Base-by-base conservation (phyloP, 1,140 invertebrate genomes). In the Solenopsis fugax region DNA sequence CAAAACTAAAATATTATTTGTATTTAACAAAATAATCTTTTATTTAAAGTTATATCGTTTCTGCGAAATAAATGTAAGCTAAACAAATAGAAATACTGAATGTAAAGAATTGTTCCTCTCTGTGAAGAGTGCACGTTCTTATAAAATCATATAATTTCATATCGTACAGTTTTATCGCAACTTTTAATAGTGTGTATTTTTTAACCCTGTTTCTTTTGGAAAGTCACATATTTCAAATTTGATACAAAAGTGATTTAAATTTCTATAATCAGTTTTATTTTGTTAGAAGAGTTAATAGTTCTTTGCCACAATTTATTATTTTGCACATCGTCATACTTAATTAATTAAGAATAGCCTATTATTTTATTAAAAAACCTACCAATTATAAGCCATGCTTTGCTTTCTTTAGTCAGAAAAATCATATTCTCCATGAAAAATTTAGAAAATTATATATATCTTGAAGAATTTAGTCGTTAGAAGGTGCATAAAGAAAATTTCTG, bases 401-500 rank as follows among this genome's bases (percentile, higher is more conserved):
- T 10, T 76, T 45, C 29, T 52, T 29, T 56, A 56, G 13, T 56
- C 18, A 4, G 34, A 67, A 0, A 34, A 10, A n/a, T 21, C 54
- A 50, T 12, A n/a, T 54, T 69, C 50, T 21, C 50, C 12, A 67
- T 2, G 29, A 54, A 10, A 1, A 69, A 12, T 34, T 37, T 37
- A 52, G 4, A 80, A 37, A 80, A 69, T 54, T 29, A 54, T n/a
- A 13, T 41, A 56, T 56, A 56, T 69, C 9, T 67, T 50, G 7
- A 24, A 29, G 7, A 12, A 52, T 18, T 29, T 37, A 34, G 4
- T 72, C 48, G 58, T 72, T 58, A 58, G 12, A 34, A 21, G 12
- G 16, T 62, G 1, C 21, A 73, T 62, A 13, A 75, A 60, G 41
- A 37, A 84, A 73, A 52, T 65, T 80, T 3, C 12, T 29, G 37